A percentile compares a stretch with the other conserved stretches of the same genome.
Evolutionary conservation across 2,888 invertebrate species (phyloP).

Genomic region (Drosophila subquinaria): DNA sequence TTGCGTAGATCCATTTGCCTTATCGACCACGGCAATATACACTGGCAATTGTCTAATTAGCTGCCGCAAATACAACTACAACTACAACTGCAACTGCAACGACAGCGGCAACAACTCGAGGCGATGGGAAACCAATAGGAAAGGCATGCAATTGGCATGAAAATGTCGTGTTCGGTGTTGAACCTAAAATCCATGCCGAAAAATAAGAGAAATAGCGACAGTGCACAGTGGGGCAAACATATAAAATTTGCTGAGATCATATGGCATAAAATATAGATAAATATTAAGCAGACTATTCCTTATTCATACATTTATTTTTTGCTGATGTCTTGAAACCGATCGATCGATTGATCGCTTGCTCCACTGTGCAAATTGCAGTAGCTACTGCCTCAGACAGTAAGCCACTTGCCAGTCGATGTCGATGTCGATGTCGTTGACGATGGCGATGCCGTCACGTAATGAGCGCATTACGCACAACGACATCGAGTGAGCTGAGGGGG

Average conservation of each 20-base stretch:
- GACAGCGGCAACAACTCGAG: conserved; percentile 19
- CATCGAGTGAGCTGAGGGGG: conserved; percentile 1
- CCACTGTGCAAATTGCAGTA: conserved; percentile 10
- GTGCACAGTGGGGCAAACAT: conserved; percentile 10
- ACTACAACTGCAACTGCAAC: conserved; percentile 30
- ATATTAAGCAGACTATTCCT: neutral
- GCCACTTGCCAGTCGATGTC: conserved; percentile 53
- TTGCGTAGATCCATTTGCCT: conserved; percentile 54
- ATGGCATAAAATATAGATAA: neutral
- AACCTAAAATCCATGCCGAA: conserved; percentile 55
- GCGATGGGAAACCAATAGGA: conserved; percentile 52
- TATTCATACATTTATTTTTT: neutral
- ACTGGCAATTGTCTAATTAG: conserved; percentile 71
- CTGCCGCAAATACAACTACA: conserved; percentile 15
- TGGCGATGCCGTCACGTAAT: conserved; percentile 74
- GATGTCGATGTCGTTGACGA: conserved; percentile 21
- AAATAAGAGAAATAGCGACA: conserved; percentile 23
- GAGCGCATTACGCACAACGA: conserved; percentile 75
- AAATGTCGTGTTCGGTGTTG: conserved; percentile 62
- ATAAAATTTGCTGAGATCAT: neutral
- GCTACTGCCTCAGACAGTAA: conserved; percentile 20
- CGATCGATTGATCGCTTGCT: neutral
- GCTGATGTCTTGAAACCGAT: neutral
- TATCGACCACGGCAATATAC: conserved; percentile 48
- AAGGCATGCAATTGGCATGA: conserved; percentile 73